Base-by-base conservation (phyloP, 2,797 vertebrate genomes). In the Australoheros facetus region DNA sequence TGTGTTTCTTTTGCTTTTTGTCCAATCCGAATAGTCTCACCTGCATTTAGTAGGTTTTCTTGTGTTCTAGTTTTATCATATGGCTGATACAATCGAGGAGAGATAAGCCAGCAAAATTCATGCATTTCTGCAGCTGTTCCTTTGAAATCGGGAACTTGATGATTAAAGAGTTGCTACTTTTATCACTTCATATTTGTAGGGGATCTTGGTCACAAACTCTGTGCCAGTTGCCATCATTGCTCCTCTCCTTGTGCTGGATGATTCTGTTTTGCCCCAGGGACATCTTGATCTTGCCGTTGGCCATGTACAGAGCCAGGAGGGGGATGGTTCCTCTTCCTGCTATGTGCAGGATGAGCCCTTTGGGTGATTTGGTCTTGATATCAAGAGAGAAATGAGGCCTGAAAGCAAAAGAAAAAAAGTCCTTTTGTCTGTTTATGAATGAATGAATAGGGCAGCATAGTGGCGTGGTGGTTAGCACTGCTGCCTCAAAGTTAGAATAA, bases 341-440 rank as follows among this genome's bases (percentile, higher is more conserved):
- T 0, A 88, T 77, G n/a, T 96, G 95, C 82, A 97, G 91, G 81
- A 98, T 91, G 42, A 97, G 87, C 28, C 97, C 97, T 84, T 92
- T 88, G 32, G 95, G 77, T 1, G 96, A 94, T 0, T 19, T 88
- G 37, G 96, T 97, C 83, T 88, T 92, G 17, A 98, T 13, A 1
- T 97, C 96, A 45, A 97, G 53, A 11, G 96, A 95, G 86, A 97
- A 96, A 73, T 96, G 94, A 55, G 93, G 95, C 93, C 97, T 98
- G 84, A 64, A 37, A 48, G 48, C 1, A 28, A 10, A 74, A 23
- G 9, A 64, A 19, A 28, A 17, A 14, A 54, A 13, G 1, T 30
- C 39, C 5, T 14, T 48, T 66, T 66, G 26, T 48, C 4, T 34
- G 56, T 32, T 71, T 8, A 30, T 12, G 37, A 48, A 19, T 26